Evolutionary conservation across 2,797 vertebrate species (phyloP).

Genomic region (Pantherophis vulpinus): DNA sequence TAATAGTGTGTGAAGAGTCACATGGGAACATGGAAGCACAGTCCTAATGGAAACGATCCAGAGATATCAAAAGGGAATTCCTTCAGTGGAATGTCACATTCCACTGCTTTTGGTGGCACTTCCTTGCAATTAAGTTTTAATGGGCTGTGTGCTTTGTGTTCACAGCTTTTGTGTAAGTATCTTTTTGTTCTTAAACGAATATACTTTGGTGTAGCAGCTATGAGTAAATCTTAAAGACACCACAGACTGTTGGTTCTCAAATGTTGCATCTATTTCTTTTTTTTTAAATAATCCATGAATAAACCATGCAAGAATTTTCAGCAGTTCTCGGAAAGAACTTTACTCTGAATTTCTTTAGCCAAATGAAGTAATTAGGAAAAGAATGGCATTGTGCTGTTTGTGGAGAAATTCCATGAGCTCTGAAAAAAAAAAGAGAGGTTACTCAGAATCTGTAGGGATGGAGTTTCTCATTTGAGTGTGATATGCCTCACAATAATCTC

Average conservation of each 20-base stretch:
- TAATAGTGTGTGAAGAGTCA: neutral
- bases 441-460: neutral
- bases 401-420: constrained; percentile 43
- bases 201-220: constrained; percentile 75
- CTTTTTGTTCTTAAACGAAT: constrained; percentile 66
- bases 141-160: constrained; percentile 28
- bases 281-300: constrained; percentile 17
- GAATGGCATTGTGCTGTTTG: constrained; percentile 35
- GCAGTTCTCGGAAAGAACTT: constrained; percentile 43
- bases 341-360: constrained; percentile 39
- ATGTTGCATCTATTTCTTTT: neutral
- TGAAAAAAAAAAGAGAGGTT: neutral
- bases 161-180: constrained; percentile 64
- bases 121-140: neutral
- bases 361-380: constrained; percentile 44
- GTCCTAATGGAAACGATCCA: neutral
- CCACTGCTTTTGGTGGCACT: neutral
- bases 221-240: constrained; percentile 59
- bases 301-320: constrained; percentile 41
- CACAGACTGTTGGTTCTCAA: constrained; percentile 38
- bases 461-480: neutral
- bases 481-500: neutral
- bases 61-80: neutral
- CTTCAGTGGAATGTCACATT: neutral
- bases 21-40: neutral